Conservation (phyloP, 2,888 invertebrate species). For the Euproctis similis region DNA sequence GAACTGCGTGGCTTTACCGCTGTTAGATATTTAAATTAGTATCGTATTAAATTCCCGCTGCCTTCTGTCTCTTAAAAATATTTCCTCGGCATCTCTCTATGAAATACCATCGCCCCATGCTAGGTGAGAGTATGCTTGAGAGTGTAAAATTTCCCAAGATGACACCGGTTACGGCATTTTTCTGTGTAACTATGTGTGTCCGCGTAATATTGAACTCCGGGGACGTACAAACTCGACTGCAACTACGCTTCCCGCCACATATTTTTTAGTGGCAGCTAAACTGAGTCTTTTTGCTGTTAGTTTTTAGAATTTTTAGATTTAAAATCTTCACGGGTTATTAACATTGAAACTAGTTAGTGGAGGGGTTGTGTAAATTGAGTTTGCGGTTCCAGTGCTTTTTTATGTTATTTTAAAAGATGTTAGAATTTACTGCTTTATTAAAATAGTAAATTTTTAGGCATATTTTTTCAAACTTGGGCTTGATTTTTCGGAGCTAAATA, state of each 20-base stretch:
- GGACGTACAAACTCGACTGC: slow-evolving; percentile 27
- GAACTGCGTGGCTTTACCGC: too few species aligned
- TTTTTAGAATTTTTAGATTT: slow-evolving; percentile 9
- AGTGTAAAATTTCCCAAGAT: slow-evolving; percentile 56
- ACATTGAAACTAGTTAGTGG: slow-evolving; percentile 5
- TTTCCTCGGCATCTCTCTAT: slow-evolving; percentile 43
- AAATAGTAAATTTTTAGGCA: too few species aligned
- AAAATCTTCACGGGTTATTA: slow-evolving; percentile 8
- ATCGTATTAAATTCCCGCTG: too few species aligned
- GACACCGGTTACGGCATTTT: slow-evolving; percentile 46
- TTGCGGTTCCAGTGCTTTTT: too few species aligned
- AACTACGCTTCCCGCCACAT: slow-evolving; percentile 15
- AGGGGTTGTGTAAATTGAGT: too few species aligned
- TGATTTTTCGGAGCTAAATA: too few species aligned
- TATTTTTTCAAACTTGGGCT: too few species aligned
- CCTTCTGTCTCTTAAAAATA: slow-evolving; percentile 1
- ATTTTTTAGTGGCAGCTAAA: slow-evolving; percentile 19
- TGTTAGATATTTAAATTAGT: background rate
- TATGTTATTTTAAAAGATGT: too few species aligned
- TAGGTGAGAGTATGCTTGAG: slow-evolving; percentile 55
- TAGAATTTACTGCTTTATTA: too few species aligned
- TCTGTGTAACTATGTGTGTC: slow-evolving; percentile 42
- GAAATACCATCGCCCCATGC: slow-evolving; percentile 46
- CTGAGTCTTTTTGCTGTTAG: slow-evolving; percentile 13
- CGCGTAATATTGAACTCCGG: slow-evolving; percentile 32